These are phyloP conservation scores for Venusia cambrica DNA, from an alignment of 2,888 invertebrate genomes.

Conservation along the genomic window DNA sequence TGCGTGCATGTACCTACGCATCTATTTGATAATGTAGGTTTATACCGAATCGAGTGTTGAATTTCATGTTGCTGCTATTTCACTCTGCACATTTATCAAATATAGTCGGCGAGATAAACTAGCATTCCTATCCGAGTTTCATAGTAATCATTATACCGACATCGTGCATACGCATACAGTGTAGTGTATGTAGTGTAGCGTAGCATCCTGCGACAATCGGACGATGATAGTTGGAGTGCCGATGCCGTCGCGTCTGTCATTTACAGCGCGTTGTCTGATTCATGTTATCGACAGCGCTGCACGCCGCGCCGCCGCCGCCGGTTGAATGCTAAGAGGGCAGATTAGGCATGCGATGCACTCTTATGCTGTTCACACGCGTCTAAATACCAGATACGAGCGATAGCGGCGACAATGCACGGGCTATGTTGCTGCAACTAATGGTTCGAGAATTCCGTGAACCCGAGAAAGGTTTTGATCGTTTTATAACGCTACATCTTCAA, in stretches of 20 bases:
- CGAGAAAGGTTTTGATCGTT: conserved; percentile 4
- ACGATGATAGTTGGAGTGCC: conserved; percentile 13
- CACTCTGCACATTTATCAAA: too few relatives aligned
- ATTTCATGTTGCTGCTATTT: too few relatives aligned
- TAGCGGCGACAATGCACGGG: conserved; percentile 23
- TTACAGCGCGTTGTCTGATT: conserved; percentile 40
- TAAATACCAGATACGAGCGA: conserved; percentile 41
- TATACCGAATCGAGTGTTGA: too few relatives aligned
- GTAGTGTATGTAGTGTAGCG: too few relatives aligned
- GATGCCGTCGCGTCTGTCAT: conserved; percentile 34
- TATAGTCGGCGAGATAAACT: too few relatives aligned
- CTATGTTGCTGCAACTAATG: conserved; percentile 18
- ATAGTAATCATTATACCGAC: conserved; percentile 9
- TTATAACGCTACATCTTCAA: background rate
- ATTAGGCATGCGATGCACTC: conserved; percentile 66
- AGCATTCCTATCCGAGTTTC: conserved; percentile 1
- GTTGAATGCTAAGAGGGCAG: conserved; percentile 65
- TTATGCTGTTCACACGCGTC: conserved; percentile 64
- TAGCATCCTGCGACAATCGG: conserved; percentile 18
- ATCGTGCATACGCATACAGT: conserved; percentile 10
- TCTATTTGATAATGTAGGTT: too few relatives aligned
- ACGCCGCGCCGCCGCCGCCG: too few relatives aligned
- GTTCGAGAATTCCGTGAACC: conserved; percentile 10
- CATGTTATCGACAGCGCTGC: conserved; percentile 52
- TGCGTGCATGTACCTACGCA: too few relatives aligned